phyloP scores from a whole-genome alignment of 2,888 invertebrate species.

The Agrochola lychnidis region DNA sequence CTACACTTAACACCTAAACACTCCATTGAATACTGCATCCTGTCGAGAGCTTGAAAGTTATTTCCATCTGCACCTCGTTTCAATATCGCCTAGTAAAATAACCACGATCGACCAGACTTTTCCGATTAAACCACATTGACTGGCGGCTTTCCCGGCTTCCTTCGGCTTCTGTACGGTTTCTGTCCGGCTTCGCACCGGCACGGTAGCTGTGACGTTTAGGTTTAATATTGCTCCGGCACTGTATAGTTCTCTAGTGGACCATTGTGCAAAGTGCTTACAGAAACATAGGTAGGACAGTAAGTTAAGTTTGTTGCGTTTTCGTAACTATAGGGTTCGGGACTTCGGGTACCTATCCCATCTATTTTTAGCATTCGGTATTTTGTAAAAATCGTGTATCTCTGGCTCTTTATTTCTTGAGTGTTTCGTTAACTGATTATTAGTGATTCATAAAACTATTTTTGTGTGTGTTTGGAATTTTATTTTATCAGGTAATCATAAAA shows the following conservation, averaged over 20 bases:
- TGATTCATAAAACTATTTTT: no score
- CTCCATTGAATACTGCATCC: background rate
- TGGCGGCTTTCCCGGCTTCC: conserved; percentile 24
- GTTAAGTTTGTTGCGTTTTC: conserved; percentile 4
- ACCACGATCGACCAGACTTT: conserved; percentile 37
- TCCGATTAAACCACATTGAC: conserved; percentile 56
- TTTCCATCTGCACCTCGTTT: conserved; percentile 21
- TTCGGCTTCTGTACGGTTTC: conserved; percentile 3
- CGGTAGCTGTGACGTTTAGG: conserved; percentile 24
- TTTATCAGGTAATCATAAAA: no score
- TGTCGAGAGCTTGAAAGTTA: conserved; percentile 18
- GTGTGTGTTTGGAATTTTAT: no score
- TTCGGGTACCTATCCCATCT: no score
- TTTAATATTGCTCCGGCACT: conserved; percentile 53
- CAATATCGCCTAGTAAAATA: conserved; percentile 35
- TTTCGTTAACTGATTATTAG: background rate
- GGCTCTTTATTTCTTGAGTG: background rate
- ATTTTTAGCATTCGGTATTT: background rate
- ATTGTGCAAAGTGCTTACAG: conserved; percentile 45
- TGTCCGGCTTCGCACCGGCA: conserved; percentile 1
- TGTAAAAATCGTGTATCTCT: background rate
- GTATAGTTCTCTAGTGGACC: conserved; percentile 37
- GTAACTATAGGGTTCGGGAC: background rate
- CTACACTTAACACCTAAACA: background rate
- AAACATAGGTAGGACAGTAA: conserved; percentile 19